Conservation (phyloP, 2,888 invertebrate genomes). For the Andrena hattorfiana region DNA sequence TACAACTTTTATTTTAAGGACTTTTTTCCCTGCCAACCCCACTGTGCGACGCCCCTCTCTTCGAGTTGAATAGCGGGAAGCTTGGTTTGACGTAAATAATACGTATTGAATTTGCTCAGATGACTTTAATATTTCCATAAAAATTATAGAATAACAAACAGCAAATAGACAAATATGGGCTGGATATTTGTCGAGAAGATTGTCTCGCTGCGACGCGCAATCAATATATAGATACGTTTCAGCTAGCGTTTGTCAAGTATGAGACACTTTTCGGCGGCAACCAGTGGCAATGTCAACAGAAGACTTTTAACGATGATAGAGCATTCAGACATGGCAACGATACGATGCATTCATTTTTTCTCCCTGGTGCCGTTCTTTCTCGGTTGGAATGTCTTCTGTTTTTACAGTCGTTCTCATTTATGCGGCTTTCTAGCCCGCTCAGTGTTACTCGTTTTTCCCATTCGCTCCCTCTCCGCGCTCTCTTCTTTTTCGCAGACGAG, state of each 20-base stretch:
- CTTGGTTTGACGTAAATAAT: background rate
- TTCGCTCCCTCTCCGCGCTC: background rate
- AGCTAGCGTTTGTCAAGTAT: constrained; percentile 1
- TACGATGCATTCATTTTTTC: constrained; percentile 28
- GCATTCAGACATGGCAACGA: constrained; percentile 15
- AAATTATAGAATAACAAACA: background rate
- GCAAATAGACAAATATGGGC: background rate
- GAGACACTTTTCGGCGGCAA: background rate
- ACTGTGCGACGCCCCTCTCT: background rate
- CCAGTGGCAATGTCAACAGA: constrained; percentile 5
- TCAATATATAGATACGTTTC: background rate
- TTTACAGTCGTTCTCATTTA: constrained; percentile 57
- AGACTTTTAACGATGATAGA: constrained; percentile 16
- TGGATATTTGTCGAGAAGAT: background rate
- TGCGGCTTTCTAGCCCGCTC: constrained; percentile 37
- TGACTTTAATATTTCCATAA: constrained; percentile 13
- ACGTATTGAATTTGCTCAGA: background rate
- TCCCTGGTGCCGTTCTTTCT: constrained; percentile 24
- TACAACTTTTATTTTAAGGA: too few species aligned
- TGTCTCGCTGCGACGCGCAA: background rate
- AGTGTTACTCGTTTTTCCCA: constrained; percentile 27
- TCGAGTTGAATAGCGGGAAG: background rate
- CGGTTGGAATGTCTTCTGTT: constrained; percentile 43
- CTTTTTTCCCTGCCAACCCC: too few species aligned
- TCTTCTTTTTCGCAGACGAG: constrained; percentile 34